phyloP scores from a whole-genome alignment of 2,113 vertebrate species.

The Phylloscopus whistleri region DNA sequence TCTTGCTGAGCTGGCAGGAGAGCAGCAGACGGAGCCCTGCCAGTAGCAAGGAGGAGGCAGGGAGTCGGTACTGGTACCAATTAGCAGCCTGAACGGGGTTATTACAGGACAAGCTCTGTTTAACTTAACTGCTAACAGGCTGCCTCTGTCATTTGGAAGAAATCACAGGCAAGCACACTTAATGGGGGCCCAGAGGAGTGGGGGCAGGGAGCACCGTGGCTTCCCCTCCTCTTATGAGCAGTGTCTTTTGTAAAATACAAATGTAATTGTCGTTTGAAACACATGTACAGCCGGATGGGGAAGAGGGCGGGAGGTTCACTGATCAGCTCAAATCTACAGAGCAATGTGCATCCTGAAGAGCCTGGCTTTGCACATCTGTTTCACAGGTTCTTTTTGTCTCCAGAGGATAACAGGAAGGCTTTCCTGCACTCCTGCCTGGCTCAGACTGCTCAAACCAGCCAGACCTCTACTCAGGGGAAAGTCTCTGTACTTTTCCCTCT shows the following conservation, averaged over 20 bases:
- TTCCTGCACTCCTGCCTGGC: background rate
- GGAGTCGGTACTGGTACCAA: conserved; percentile 64
- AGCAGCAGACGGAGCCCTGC: background rate
- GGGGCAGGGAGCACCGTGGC: conserved; percentile 12
- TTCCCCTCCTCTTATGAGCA: conserved; percentile 8
- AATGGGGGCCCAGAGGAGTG: conserved; percentile 30
- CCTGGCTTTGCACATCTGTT: background rate
- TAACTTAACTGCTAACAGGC: conserved; percentile 72
- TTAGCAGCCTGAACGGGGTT: conserved; percentile 61
- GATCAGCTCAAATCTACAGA: background rate
- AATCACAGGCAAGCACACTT: conserved; percentile 60
- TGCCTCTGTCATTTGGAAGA: conserved; percentile 60
- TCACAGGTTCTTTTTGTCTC: background rate
- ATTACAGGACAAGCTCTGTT: conserved; percentile 73
- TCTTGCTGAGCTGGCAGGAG: background rate
- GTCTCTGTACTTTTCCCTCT: background rate
- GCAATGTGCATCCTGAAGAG: background rate
- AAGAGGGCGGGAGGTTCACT: background rate
- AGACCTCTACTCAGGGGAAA: background rate
- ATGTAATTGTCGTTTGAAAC: conserved; percentile 28
- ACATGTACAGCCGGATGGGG: background rate
- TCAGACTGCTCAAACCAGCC: background rate
- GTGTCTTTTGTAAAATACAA: conserved; percentile 43
- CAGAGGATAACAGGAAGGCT: conserved; percentile 2
- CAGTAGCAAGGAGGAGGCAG: background rate